Evolutionary conservation across 2,888 invertebrate genomes (phyloP), one percentile per base, ranked within the genome.

Genomic region (Drosophila subquinaria): DNA sequence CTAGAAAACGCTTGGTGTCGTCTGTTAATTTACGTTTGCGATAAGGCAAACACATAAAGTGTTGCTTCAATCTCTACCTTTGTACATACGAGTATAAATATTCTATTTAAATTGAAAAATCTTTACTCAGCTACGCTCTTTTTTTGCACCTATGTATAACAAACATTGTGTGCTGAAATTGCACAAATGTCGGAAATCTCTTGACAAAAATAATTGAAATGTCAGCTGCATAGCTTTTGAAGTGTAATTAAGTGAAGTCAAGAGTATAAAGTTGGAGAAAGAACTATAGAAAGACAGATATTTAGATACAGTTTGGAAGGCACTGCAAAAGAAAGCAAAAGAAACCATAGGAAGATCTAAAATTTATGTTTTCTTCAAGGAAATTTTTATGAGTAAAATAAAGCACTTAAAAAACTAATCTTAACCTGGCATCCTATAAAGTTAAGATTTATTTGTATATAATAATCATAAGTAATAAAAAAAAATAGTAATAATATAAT

Each of bases 21-120:
- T 65, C 81, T 78, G 81, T 80, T 81, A 78, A 80, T 78, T 80
- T 88, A 69, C 69, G 42, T 59, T 61, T 60, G 71, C 73, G 83
- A 84, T 84, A 84, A 88, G 76, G 63, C 57, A 35, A 13, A 11
- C 72, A 53, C 66, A 51, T 48, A 68, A 59, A 72, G 59, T 64
- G 60, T 50, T 62, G 40, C 53, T 56, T 57, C 57, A 59, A 33
- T 15, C 27, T 20, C 47, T 10, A 63, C 62, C 47, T 68, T 67
- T 47, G 3, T n/a, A n/a, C 33, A 72, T 57, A n/a, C n/a, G n/a
- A n/a, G n/a, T n/a, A 61, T 40, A n/a, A 5, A 33, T 33, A 4
- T 65, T 60, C 42, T 36, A 53, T 45, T 57, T 56, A 0, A 45
- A 27, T 38, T 50, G 17, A 1, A 35, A 48, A 27, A 40, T n/a